Conservation (phyloP, 2,113 vertebrate genomes). For the Oryctolagus cuniculus region mOryCun1.1 NC_091440.1:38566501-38567000, state of each 20-base stretch:
- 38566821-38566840: background rate
- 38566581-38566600: background rate
- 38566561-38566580: background rate
- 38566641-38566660: too few relatives aligned
- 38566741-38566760: background rate
- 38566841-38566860: conserved; percentile 1
- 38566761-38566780: too few relatives aligned
- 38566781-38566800: background rate
- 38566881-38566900: background rate
- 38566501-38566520: background rate
- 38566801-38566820: background rate
- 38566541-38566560: background rate
- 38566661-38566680: too few relatives aligned
- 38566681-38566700: too few relatives aligned
- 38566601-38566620: too few relatives aligned
- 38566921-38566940: background rate
- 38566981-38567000: background rate
- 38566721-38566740: background rate
- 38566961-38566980: conserved; percentile 51
- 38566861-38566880: background rate
- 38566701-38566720: too few relatives aligned
- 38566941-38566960: background rate
- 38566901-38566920: conserved; percentile 7
- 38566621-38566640: too few relatives aligned
- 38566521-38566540: background rate